These are phyloP conservation scores for Todus mexicanus DNA, from an alignment of 2,797 vertebrate species.

Conservation along the genomic window DNA sequence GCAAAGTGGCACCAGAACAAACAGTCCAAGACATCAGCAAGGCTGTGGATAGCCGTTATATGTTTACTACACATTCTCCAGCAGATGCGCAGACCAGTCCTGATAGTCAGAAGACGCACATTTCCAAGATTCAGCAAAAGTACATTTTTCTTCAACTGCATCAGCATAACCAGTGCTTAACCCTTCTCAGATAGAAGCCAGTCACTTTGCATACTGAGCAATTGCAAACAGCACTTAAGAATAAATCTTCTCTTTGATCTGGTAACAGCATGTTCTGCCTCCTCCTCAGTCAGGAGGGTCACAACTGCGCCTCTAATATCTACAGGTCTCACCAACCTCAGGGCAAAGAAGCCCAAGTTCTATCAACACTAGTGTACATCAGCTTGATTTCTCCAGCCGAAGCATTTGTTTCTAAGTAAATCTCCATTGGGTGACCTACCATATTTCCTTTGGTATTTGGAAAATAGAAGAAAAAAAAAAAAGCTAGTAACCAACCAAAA, in stretches of 20 bases:
- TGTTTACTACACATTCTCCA: neutral
- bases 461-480: neutral
- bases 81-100: neutral
- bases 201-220: fast-evolving
- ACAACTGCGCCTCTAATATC: neutral
- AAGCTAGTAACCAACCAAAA: neutral
- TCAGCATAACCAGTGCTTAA: neutral
- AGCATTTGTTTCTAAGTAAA: neutral
- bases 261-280: neutral
- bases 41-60: neutral
- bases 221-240: neutral
- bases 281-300: neutral
- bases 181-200: neutral
- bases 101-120: neutral
- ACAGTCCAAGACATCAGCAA: neutral
- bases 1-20: neutral
- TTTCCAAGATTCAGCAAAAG: neutral
- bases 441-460: neutral
- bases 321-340: neutral
- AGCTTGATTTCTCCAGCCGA: neutral
- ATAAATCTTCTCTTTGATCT: neutral
- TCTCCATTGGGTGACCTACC: neutral
- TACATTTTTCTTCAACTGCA: neutral
- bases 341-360: neutral
- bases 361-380: neutral